A percentile compares a stretch with the other conserved stretches of the same genome.
Conservation (phyloP, 2,888 invertebrate species). For the Conus canariensis region DNA sequence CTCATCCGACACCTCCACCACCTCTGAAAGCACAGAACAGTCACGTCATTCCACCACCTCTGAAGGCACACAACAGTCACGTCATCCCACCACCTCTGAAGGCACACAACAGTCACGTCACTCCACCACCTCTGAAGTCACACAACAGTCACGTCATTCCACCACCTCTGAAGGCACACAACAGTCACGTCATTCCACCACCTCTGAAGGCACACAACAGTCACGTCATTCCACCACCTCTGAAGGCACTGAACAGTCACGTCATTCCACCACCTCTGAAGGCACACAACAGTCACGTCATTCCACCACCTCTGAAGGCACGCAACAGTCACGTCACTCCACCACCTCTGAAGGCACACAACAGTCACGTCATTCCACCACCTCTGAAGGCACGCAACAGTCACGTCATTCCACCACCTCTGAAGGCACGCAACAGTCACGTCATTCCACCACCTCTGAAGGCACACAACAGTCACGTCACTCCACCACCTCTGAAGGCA, state of each 20-base stretch:
- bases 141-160: too few relatives aligned
- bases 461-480: background rate
- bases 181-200: background rate
- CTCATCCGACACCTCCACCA: slow-evolving; percentile 71
- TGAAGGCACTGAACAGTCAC: too few relatives aligned
- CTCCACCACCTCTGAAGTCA: too few relatives aligned
- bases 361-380: slow-evolving; percentile 56
- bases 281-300: too few relatives aligned
- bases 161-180: too few relatives aligned
- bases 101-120: background rate
- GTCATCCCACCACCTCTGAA: slow-evolving; percentile 65
- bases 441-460: slow-evolving; percentile 66
- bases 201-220: background rate
- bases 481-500: slow-evolving; percentile 66
- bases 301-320: too few relatives aligned
- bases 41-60: slow-evolving; percentile 62
- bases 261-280: too few relatives aligned
- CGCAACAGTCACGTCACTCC: too few relatives aligned
- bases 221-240: too few relatives aligned
- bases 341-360: slow-evolving; percentile 55
- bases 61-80: slow-evolving; percentile 45
- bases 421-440: slow-evolving; percentile 45
- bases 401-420: slow-evolving; percentile 62
- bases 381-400: slow-evolving; percentile 55
- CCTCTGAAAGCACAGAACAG: slow-evolving; percentile 55